Percentiles rank a stretch among this genome's conserved stretches.
Conservation (phyloP, 2,797 vertebrate genomes). For the Sylvia borin region DNA sequence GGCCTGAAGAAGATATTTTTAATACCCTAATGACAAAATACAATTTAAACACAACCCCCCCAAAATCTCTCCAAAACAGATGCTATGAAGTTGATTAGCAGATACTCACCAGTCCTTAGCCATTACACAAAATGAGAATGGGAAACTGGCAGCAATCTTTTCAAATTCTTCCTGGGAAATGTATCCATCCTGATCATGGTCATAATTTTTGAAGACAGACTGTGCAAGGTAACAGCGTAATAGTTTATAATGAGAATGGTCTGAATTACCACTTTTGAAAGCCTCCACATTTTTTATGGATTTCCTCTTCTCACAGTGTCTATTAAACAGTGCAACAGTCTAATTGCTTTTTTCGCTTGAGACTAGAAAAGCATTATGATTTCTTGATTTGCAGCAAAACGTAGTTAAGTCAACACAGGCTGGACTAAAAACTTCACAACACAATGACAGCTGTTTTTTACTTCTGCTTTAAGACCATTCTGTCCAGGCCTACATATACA, state of each 20-base stretch:
- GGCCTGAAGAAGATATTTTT: background rate
- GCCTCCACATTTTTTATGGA: background rate
- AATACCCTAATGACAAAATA: background rate
- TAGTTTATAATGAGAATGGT: background rate
- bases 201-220: constrained; percentile 98
- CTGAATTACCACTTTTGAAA: background rate
- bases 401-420: background rate
- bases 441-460: background rate
- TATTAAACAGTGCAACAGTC: background rate
- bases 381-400: background rate
- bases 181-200: constrained; percentile 93
- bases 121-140: constrained; percentile 94
- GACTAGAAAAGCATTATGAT: background rate
- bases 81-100: background rate
- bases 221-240: constrained; percentile 64
- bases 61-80: background rate
- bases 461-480: background rate
- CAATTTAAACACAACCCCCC: background rate
- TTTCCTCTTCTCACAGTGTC: background rate
- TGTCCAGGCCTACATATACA: background rate
- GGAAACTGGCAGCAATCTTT: constrained; percentile 93
- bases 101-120: constrained; percentile 93
- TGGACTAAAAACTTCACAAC: background rate
- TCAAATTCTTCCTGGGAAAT: constrained; percentile 96
- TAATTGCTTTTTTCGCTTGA: background rate